Conservation (phyloP, 2,888 invertebrate species). For the Cerastis rubricosa region DNA sequence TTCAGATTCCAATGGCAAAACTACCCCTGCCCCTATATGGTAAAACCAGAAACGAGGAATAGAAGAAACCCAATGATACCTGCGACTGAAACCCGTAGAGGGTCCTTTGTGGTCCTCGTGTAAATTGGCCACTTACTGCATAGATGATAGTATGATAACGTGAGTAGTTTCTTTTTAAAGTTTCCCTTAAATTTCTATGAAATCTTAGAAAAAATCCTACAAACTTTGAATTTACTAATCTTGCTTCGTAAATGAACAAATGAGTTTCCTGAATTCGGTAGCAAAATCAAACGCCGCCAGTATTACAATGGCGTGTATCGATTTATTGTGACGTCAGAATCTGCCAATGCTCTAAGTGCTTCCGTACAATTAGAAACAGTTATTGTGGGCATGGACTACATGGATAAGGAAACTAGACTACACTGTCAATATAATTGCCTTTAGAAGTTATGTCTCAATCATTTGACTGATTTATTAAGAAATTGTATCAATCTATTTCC, state of each 20-base stretch:
- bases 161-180: neutral
- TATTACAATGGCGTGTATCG: slow-evolving; percentile 1
- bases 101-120: neutral
- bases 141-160: neutral
- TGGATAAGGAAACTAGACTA: slow-evolving; percentile 35
- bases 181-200: neutral
- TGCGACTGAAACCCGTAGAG: too few species aligned
- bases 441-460: slow-evolving; percentile 57
- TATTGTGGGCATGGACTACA: too few species aligned
- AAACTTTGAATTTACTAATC: neutral
- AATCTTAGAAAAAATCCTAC: neutral
- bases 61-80: neutral
- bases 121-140: neutral
- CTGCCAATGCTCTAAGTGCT: slow-evolving; percentile 32
- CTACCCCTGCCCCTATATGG: too few species aligned
- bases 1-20: neutral
- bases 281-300: neutral
- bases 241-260: neutral
- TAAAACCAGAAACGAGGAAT: neutral
- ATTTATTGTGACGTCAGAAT: slow-evolving; percentile 19
- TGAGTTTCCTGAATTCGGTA: neutral
- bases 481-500: slow-evolving; percentile 27
- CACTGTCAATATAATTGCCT: slow-evolving; percentile 42
- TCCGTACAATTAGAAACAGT: slow-evolving; percentile 32
- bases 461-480: slow-evolving; percentile 54